A percentile compares a stretch with the other conserved stretches of the same genome.
Evolutionary conservation across 2,113 vertebrate genomes (phyloP).

Genomic region (Corythornis vintsioides): DNA sequence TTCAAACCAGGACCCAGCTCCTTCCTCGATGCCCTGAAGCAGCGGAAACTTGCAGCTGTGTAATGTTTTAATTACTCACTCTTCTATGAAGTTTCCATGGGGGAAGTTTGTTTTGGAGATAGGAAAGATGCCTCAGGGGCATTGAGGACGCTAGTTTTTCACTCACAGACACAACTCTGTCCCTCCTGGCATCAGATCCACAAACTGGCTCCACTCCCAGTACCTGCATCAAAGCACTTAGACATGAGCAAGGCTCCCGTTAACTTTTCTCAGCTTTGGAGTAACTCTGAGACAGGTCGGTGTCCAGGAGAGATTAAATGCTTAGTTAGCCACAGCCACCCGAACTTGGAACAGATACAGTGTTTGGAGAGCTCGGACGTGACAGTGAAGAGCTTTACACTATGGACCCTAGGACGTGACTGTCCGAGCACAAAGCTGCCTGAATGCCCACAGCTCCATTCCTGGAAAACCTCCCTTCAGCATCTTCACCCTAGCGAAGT

Average conservation of each 20-base stretch:
- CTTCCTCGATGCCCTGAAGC: background rate
- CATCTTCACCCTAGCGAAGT: background rate
- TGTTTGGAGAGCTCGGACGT: fast-evolving
- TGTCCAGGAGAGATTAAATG: fast-evolving
- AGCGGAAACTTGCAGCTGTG: background rate
- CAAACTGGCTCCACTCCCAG: background rate
- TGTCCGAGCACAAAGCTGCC: background rate
- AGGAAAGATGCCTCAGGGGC: background rate
- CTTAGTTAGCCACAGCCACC: fast-evolving
- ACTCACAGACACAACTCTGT: background rate
- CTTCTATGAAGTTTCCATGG: background rate
- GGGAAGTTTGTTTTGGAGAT: background rate
- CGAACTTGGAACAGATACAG: fast-evolving
- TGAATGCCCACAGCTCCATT: background rate
- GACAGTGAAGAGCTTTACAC: background rate
- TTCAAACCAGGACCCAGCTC: background rate
- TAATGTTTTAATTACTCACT: constrained; percentile 8
- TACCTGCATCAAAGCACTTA: background rate
- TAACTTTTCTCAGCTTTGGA: background rate
- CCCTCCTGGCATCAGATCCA: background rate
- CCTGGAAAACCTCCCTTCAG: background rate
- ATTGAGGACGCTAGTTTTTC: background rate
- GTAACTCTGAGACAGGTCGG: background rate
- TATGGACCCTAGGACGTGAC: background rate
- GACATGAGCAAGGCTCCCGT: background rate